Evolutionary conservation across 2,797 vertebrate genomes (phyloP).

Genomic region (Macroramphosus scolopax): DNA sequence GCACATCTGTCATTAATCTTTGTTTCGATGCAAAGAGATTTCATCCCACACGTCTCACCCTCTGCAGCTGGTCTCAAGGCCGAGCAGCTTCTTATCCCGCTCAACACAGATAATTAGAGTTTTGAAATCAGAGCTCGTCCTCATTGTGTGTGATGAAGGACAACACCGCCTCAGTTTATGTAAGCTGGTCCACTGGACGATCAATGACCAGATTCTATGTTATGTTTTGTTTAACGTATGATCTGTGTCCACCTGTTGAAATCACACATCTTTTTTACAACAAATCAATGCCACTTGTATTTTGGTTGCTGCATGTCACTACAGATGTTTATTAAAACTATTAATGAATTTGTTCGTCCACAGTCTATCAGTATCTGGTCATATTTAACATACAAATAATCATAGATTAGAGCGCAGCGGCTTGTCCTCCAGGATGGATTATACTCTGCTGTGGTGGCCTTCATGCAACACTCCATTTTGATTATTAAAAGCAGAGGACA

Average conservation of each 20-base stretch:
- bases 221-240: not conserved
- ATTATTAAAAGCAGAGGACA: conserved; percentile 65
- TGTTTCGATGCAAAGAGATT: not conserved
- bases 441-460: conserved; percentile 28
- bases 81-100: not conserved
- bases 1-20: not conserved
- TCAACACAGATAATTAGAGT: not conserved
- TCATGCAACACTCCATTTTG: conserved; percentile 55
- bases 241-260: no score
- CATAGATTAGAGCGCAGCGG: conserved; percentile 41
- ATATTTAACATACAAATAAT: conserved; percentile 48
- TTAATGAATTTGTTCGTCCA: conserved; percentile 42
- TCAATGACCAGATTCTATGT: not conserved
- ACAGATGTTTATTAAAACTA: conserved; percentile 33
- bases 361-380: conserved; percentile 16
- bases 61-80: conserved; percentile 6
- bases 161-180: no score
- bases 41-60: not conserved
- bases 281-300: not conserved
- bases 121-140: not conserved
- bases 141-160: not conserved
- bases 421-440: conserved; percentile 58
- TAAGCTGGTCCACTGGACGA: not conserved
- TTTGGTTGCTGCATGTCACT: conserved; percentile 9
- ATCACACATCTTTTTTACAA: not conserved